phyloP scores from a whole-genome alignment of 2,888 invertebrate species.

The Ephialtes manifestator region DNA sequence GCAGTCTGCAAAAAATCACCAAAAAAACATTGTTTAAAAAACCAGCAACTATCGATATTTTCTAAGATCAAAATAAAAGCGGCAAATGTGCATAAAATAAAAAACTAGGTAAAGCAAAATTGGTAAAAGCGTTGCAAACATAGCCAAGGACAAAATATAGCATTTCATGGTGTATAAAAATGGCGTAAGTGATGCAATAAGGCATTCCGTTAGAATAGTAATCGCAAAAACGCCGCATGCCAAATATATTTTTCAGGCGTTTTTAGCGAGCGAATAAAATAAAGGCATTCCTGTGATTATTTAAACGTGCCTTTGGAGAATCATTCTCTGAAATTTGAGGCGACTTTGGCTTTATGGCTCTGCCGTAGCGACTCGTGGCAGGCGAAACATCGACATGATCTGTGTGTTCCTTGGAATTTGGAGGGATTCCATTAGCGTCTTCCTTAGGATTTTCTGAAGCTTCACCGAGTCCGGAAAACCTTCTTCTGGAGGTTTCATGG shows the following conservation, averaged over 20 bases:
- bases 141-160: background rate
- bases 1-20: slow-evolving; percentile 69
- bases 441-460: background rate
- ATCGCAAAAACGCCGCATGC: background rate
- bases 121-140: background rate
- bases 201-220: background rate
- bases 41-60: background rate
- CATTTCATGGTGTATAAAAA: background rate
- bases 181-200: background rate
- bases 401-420: background rate
- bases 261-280: too few relatives aligned
- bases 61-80: background rate
- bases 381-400: slow-evolving; percentile 37
- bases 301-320: slow-evolving; percentile 75
- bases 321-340: slow-evolving; percentile 69
- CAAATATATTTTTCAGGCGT: background rate
- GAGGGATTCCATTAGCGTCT: background rate
- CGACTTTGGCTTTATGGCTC: slow-evolving; percentile 87
- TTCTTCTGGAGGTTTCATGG: slow-evolving; percentile 30
- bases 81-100: background rate
- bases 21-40: background rate
- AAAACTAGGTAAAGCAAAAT: background rate
- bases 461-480: background rate
- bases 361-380: slow-evolving; percentile 88
- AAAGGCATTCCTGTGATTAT: background rate